phyloP scores from a whole-genome alignment of 1,140 invertebrate genomes.

The Heliothis virescens region DNA sequence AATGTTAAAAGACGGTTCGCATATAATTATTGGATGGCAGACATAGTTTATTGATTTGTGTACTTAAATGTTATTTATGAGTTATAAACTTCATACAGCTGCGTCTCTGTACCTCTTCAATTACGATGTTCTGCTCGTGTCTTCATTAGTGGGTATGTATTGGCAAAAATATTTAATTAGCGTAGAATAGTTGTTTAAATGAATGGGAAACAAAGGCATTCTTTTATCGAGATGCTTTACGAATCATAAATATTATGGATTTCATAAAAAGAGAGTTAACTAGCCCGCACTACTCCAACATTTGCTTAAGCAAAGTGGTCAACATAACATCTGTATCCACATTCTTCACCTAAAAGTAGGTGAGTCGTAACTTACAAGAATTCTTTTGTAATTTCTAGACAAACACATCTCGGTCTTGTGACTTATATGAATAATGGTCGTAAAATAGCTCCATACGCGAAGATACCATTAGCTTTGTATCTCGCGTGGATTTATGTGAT shows the following conservation, averaged over 20 bases:
- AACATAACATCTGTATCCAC: constrained; percentile 42
- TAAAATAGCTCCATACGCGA: constrained; percentile 1
- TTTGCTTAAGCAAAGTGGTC: constrained; percentile 15
- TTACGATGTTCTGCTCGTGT: neutral
- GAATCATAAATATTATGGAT: neutral
- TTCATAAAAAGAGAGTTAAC: constrained; percentile 1
- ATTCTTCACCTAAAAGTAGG: constrained; percentile 39
- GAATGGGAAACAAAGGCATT: neutral
- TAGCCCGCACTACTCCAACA: neutral
- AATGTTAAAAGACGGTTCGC: constrained; percentile 48
- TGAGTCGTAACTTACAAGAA: constrained; percentile 33
- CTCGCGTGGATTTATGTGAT: constrained; percentile 73
- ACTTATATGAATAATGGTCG: constrained; percentile 7
- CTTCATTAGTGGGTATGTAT: constrained; percentile 11
- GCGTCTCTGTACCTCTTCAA: neutral
- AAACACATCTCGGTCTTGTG: constrained; percentile 32
- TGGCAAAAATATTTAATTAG: constrained; percentile 2
- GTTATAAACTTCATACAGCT: constrained; percentile 1
- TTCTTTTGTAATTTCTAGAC: constrained; percentile 44
- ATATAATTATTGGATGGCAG: constrained; percentile 45
- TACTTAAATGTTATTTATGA: constrained; percentile 28
- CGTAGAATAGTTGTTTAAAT: neutral
- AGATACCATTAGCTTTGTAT: constrained; percentile 64
- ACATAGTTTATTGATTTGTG: constrained; percentile 36
- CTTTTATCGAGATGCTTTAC: neutral